These are phyloP conservation scores for Eurytoma californica DNA, from an alignment of 2,888 invertebrate species.

Conservation along the genomic window DNA sequence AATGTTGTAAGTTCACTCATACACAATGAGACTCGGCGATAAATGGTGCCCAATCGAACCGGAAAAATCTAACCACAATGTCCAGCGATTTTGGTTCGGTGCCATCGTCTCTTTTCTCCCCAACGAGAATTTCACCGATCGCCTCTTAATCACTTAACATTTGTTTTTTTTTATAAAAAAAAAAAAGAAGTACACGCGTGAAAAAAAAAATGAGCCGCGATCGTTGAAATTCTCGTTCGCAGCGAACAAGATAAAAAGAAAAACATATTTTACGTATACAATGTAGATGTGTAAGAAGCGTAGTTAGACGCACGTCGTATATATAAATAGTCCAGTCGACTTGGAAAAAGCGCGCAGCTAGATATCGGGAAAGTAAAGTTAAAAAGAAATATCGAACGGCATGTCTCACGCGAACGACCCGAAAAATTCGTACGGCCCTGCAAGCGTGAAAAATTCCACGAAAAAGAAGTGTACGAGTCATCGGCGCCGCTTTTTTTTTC, in stretches of 20 bases:
- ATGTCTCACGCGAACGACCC: neutral
- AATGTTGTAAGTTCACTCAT: constrained; percentile 34
- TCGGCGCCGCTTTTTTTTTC: neutral
- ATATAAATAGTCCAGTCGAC: constrained; percentile 26
- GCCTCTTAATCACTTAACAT: neutral
- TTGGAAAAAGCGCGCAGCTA: constrained; percentile 12
- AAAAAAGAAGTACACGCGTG: neutral
- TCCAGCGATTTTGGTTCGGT: constrained; percentile 14
- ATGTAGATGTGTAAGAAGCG: constrained; percentile 2
- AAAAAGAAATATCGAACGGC: neutral
- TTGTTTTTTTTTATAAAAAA: too few species aligned
- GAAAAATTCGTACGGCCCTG: neutral
- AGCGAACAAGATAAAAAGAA: constrained; percentile 2
- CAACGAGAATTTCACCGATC: constrained; percentile 24
- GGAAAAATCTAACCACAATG: neutral
- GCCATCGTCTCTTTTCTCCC: constrained; percentile 17
- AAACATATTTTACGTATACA: neutral
- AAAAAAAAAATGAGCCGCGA: neutral
- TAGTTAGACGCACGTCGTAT: constrained; percentile 11
- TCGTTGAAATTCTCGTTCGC: constrained; percentile 14
- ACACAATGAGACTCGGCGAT: neutral
- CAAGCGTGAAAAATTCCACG: neutral
- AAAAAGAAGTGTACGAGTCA: constrained; percentile 10
- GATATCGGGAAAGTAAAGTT: neutral
- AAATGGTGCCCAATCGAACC: constrained; percentile 3